Evolutionary conservation across 2,888 invertebrate species (phyloP).

Genomic region (Ophion ventricosus): DNA sequence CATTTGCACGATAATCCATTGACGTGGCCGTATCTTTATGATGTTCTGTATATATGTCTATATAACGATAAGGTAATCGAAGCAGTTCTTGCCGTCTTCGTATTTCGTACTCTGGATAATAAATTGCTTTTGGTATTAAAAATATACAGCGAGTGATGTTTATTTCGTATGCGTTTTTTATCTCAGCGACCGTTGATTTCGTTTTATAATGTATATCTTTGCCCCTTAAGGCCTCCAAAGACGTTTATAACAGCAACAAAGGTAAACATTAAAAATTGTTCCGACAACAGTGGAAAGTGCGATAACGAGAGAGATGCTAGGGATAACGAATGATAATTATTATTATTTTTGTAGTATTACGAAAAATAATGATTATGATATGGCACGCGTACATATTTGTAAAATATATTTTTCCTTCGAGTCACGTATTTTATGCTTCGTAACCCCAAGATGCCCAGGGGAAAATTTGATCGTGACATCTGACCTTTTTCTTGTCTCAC

Average conservation of each 20-base stretch:
- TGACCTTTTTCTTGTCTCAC: no score
- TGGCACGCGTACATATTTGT: background rate
- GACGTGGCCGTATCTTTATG: background rate
- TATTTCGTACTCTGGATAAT: background rate
- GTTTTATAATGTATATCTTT: background rate
- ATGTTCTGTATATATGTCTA: constrained; percentile 1
- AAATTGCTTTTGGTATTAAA: background rate
- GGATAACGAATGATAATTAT: no score
- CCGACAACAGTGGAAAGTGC: no score
- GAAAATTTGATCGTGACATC: no score
- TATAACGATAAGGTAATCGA: background rate
- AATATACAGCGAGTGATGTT: background rate
- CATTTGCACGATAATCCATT: constrained; percentile 28
- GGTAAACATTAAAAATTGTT: no score
- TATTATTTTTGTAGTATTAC: no score
- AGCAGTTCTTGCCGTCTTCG: background rate
- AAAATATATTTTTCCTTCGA: background rate
- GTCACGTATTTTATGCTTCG: background rate
- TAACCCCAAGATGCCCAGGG: background rate
- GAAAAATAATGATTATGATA: background rate
- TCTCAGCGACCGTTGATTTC: background rate
- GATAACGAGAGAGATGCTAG: no score
- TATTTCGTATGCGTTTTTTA: background rate
- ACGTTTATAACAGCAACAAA: no score
- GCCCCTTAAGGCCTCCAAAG: no score